Base-by-base conservation (phyloP, 2,888 invertebrate species). In the Athalia rosae region DNA sequence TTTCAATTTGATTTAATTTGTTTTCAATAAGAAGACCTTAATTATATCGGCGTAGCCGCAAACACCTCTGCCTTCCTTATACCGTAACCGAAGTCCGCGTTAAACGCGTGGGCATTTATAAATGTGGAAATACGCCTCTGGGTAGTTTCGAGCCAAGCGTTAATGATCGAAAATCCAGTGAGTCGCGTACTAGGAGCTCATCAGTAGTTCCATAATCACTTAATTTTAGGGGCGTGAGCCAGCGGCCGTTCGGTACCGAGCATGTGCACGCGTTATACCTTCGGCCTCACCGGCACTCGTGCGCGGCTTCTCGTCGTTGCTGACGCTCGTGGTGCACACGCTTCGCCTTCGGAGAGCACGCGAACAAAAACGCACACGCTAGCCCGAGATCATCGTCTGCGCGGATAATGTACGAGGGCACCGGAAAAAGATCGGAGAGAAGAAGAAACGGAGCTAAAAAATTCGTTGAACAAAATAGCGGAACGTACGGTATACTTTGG, bases 141-240 rank as follows among this genome's bases (percentile, higher is more conserved):
- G 66, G 48, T 28, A 9, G 66, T 15, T 50, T 53, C 50, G 53
- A 67, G 2, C 11, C 67, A 67, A 67, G 28, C 47, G 67, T 67
- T 67, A 67, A 67, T n/a, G 53, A 67, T 67, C 67, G 67, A 58
- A 71, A 45, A 71, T 71, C 41, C 45, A 43, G 45, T 41, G 41
- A 41, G 15, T 58, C 48, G 59, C 59, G 59, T 59, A 61, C 41
- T 13, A 56, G 66, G 67, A 67, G 77, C 77, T 77, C 77, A 71
- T 77, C 77, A 71, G 77, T 53, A 53, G 61, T 56, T 43, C 53
- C 56, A 47, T 77, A 77, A 77, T 77, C 77, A 77, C 77, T 77
- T 73, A 77, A 77, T 77, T 73, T 62, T 48, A 61, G 77, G 71
- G 66, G 77, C 61, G 66, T 15, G 48, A 50, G 61, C 63, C 62